Evolutionary conservation across 2,888 invertebrate species (phyloP).

Genomic region (Actias luna): DNA sequence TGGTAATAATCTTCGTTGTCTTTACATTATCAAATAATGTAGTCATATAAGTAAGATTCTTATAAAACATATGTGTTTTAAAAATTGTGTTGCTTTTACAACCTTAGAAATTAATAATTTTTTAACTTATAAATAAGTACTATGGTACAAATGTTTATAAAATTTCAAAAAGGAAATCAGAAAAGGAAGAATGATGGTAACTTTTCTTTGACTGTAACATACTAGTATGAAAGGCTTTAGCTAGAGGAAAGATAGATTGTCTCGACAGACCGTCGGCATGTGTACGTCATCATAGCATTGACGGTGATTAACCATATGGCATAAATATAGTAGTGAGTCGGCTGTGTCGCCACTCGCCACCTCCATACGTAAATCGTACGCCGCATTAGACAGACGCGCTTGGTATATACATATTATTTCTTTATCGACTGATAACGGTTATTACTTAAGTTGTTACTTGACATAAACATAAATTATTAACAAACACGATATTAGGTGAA

Average conservation of each 20-base stretch:
- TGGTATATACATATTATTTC: constrained; percentile 30
- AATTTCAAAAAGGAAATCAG: neutral
- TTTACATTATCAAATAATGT: no score
- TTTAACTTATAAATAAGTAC: no score
- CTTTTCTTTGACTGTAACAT: neutral
- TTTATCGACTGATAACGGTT: constrained; percentile 60
- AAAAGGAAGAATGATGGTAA: neutral
- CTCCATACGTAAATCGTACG: constrained; percentile 56
- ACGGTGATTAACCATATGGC: constrained; percentile 20
- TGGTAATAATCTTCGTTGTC: no score
- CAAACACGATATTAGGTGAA: constrained; percentile 19
- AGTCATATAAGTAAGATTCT: no score
- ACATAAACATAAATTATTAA: constrained; percentile 22
- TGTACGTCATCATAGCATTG: constrained; percentile 8
- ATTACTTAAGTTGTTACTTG: constrained; percentile 42
- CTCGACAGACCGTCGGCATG: neutral
- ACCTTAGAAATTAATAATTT: no score
- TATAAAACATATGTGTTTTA: no score
- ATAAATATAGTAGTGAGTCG: constrained; percentile 41
- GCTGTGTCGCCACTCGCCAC: constrained; percentile 42
- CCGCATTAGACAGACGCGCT: constrained; percentile 45
- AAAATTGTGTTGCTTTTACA: no score
- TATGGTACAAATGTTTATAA: no score
- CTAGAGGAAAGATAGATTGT: neutral
- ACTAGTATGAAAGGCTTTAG: neutral